phyloP scores from a whole-genome alignment of 2,888 invertebrate genomes.

The Diarsia rubi region DNA sequence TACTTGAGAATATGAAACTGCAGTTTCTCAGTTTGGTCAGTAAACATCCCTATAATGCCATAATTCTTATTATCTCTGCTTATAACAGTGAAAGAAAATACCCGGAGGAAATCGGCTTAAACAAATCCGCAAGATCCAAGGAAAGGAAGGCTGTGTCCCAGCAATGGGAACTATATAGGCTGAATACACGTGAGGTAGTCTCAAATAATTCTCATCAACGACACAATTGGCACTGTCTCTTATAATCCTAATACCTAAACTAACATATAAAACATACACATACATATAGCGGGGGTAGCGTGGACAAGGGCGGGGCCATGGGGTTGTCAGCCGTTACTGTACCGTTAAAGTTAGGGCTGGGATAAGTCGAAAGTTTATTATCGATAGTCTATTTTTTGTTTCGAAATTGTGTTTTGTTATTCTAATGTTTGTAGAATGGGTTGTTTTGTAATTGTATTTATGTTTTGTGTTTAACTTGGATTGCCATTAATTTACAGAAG shows the following conservation, averaged over 20 bases:
- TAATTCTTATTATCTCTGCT: too few relatives aligned
- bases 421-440: too few relatives aligned
- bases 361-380: constrained; percentile 40
- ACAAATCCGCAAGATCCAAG: not conserved
- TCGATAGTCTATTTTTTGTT: constrained; percentile 37
- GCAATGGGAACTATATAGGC: not conserved
- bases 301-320: constrained; percentile 76
- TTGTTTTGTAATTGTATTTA: not conserved
- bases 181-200: not conserved
- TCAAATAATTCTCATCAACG: too few relatives aligned
- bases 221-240: constrained; percentile 6
- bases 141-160: not conserved
- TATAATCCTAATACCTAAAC: constrained; percentile 63
- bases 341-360: constrained; percentile 80
- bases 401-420: not conserved
- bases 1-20: not conserved
- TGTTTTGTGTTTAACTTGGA: too few relatives aligned
- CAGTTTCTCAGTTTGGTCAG: too few relatives aligned
- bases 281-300: constrained; percentile 64
- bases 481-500: not conserved
- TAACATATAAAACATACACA: constrained; percentile 23
- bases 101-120: not conserved
- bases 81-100: not conserved
- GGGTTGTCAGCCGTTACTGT: constrained; percentile 82
- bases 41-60: too few relatives aligned